Conservation (phyloP, 2,113 vertebrate species). For the Leucopsar rothschildi region DNA sequence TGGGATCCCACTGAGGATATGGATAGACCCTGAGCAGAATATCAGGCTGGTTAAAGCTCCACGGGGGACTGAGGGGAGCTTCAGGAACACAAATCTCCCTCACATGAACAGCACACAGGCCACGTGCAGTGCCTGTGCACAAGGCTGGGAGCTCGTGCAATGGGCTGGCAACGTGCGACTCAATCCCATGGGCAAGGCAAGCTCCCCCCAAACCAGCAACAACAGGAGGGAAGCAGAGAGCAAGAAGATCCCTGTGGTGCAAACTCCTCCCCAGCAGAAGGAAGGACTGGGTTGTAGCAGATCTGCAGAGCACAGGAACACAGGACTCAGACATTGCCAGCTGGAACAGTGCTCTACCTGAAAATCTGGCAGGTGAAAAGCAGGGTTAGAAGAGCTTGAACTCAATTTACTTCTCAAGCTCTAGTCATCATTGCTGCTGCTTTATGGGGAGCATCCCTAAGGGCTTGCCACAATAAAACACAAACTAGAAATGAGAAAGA, state of each 20-base stretch:
- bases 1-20: background rate
- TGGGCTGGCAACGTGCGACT: background rate
- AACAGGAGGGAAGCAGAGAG: background rate
- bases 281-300: background rate
- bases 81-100: background rate
- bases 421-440: background rate
- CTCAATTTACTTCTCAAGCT: background rate
- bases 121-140: background rate
- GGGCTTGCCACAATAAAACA: background rate
- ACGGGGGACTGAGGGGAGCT: background rate
- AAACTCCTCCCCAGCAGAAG: background rate
- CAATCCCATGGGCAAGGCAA: background rate
- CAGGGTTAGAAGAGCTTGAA: background rate
- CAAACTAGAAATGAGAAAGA: background rate
- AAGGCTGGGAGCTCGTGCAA: background rate
- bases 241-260: background rate
- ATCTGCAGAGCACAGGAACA: background rate
- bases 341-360: background rate
- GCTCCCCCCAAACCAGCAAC: background rate
- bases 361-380: background rate
- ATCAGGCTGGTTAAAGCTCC: background rate
- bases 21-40: background rate
- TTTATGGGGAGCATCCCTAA: background rate
- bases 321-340: background rate
- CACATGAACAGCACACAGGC: background rate